Evolutionary conservation across 2,797 vertebrate species (phyloP), one percentile per base, ranked within the genome.

Genomic region (Pseudomugil gertrudae): DNA sequence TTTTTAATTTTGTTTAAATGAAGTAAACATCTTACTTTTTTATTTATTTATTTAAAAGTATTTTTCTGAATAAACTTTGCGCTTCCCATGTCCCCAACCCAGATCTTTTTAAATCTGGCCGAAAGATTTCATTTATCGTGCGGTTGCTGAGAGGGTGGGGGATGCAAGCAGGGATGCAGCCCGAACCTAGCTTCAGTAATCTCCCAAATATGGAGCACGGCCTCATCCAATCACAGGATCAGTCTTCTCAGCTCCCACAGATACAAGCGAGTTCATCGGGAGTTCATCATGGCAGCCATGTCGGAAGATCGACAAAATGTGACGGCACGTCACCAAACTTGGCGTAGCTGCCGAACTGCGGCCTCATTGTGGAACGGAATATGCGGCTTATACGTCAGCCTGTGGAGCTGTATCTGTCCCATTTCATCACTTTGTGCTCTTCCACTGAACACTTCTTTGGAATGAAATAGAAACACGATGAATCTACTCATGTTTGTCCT

Each of bases 221-320:
- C 79, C 47, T 74, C 21, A 36, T 74, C 85, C 87, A 90, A 90
- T 90, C 63, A 62, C 74, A 0, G 1, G 26, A 58, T 68, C 0
- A 59, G 74, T 82, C 74, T 78, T 72, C 81, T 68, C 57, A 35
- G 79, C 85, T 90, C 87, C 71, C 83, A 87, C 86, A 86, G 79
- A 87, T 82, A 83, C 84, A 70, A 9, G 48, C 47, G 45, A 43
- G 92, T 90, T 93, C 91, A 92, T 24, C 9, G 2, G 43, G 71
- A 92, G 93, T 91, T 93, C 90, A 93, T 63, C 58, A 89, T 91
- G 87, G 88, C 69, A 14, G 80, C 75, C 57, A 2, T 1, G 68
- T 56, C n/a, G 36, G 51, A 62, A 7, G 36, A 56, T 74, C 7
- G 36, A 63, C 67, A 10, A 40, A 69, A 69, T 36, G 75, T 3